Conservation (phyloP, 2,888 invertebrate species). For the Andrena bicolor region DNA sequence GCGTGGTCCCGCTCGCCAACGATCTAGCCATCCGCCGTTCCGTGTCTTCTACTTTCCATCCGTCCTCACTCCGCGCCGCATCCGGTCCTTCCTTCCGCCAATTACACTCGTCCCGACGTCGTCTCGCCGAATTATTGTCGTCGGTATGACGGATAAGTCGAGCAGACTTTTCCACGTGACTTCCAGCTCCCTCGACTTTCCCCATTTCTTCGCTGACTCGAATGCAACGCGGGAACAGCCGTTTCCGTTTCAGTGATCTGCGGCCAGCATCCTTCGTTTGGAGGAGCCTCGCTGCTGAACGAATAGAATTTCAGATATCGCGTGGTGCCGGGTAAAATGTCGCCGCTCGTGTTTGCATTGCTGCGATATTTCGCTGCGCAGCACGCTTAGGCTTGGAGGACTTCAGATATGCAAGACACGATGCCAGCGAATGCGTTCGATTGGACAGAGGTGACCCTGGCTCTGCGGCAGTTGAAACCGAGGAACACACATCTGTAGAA, state of each 20-base stretch:
- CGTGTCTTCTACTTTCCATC: slow-evolving; percentile 48
- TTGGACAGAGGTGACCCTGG: too few relatives aligned
- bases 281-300: not conserved
- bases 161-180: slow-evolving; percentile 23
- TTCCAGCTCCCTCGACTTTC: slow-evolving; percentile 8
- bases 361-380: too few relatives aligned
- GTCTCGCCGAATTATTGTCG: slow-evolving; percentile 68
- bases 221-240: not conserved
- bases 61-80: slow-evolving; percentile 47
- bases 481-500: too few relatives aligned
- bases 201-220: slow-evolving; percentile 15
- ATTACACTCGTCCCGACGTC: slow-evolving; percentile 72
- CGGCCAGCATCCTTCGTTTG: not conserved
- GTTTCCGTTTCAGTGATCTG: slow-evolving; percentile 13
- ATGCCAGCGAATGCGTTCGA: too few relatives aligned
- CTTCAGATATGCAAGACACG: slow-evolving; percentile 2
- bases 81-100: slow-evolving; percentile 74
- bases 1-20: slow-evolving; percentile 78
- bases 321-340: not conserved
- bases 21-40: slow-evolving; percentile 64
- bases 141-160: slow-evolving; percentile 46
- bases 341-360: too few relatives aligned
- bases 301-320: not conserved
- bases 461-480: too few relatives aligned
- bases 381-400: not conserved